A percentile compares a stretch with the other conserved stretches of the same genome.
phyloP scores from a whole-genome alignment of 2,113 vertebrate genomes.

The Epinephelus lanceolatus region DNA sequence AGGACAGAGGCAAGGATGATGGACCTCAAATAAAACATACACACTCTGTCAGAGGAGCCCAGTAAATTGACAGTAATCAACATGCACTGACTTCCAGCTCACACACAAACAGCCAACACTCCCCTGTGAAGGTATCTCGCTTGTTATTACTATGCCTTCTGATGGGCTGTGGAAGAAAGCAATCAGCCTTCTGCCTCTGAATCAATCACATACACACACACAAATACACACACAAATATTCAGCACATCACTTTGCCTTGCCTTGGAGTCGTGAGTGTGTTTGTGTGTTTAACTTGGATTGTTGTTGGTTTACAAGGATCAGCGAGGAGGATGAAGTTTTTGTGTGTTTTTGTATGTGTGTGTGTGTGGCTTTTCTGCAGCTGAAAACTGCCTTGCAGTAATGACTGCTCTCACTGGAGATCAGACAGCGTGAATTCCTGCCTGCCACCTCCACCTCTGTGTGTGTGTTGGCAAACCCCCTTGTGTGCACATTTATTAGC shows the following conservation, averaged over 20 bases:
- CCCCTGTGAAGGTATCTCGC: constrained; percentile 44
- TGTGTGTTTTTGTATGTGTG: not conserved
- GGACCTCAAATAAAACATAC: constrained; percentile 7
- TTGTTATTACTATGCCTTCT: constrained; percentile 67
- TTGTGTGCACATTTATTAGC: constrained; percentile 61
- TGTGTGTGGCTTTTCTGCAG: not conserved
- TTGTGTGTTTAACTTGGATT: constrained; percentile 20
- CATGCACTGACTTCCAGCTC: constrained; percentile 12
- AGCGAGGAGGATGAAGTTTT: not conserved
- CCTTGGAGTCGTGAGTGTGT: constrained; percentile 34
- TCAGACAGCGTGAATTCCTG: constrained; percentile 45
- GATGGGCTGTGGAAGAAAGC: constrained; percentile 62
- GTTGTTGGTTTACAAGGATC: constrained; percentile 26
- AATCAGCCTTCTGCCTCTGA: constrained; percentile 73
- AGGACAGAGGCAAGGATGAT: not conserved
- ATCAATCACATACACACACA: constrained; percentile 58
- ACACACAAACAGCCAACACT: constrained; percentile 24
- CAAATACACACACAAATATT: constrained; percentile 14
- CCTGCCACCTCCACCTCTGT: constrained; percentile 50
- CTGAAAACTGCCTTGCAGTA: constrained; percentile 37
- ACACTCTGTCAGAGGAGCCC: not conserved
- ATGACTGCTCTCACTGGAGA: constrained; percentile 47
- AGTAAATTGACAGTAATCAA: constrained; percentile 44
- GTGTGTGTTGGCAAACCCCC: constrained; percentile 36
- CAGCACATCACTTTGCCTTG: constrained; percentile 61